phyloP scores from a whole-genome alignment of 1,140 invertebrate genomes.

The Scylla paramamosain region DNA sequence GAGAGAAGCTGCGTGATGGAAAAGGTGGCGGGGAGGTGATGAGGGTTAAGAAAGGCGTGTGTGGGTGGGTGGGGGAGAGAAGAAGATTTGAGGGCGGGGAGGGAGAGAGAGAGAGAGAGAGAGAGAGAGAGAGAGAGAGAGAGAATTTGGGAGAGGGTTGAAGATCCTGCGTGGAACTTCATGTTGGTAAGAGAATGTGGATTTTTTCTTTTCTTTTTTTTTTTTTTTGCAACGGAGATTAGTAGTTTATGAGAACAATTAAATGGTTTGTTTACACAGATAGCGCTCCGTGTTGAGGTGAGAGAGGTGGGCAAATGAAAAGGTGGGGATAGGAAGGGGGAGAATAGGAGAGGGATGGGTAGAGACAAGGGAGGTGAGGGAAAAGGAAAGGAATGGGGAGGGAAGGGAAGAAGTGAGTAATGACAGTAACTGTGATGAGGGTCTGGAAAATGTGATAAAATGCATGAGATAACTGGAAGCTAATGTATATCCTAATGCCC shows the following conservation, averaged over 20 bases:
- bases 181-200: not conserved
- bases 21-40: not conserved
- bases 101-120: conserved; percentile 49
- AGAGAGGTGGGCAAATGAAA: not conserved
- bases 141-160: not conserved
- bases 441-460: not conserved
- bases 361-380: not conserved
- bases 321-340: not conserved
- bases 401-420: not conserved
- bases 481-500: no score
- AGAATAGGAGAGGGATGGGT: not conserved
- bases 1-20: not conserved
- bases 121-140: conserved; percentile 30
- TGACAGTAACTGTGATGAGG: not conserved
- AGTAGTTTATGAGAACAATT: not conserved
- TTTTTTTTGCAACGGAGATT: not conserved
- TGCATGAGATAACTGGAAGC: no score
- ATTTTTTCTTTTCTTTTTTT: no score
- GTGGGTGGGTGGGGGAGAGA: not conserved
- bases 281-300: not conserved
- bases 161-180: not conserved
- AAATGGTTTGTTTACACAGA: conserved; percentile 3
- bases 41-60: not conserved
- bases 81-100: not conserved
- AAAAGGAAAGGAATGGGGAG: not conserved